These are phyloP conservation scores for Galeopterus variegatus DNA, from an alignment of 2,113 vertebrate species.

Conservation along the genomic window DNA sequence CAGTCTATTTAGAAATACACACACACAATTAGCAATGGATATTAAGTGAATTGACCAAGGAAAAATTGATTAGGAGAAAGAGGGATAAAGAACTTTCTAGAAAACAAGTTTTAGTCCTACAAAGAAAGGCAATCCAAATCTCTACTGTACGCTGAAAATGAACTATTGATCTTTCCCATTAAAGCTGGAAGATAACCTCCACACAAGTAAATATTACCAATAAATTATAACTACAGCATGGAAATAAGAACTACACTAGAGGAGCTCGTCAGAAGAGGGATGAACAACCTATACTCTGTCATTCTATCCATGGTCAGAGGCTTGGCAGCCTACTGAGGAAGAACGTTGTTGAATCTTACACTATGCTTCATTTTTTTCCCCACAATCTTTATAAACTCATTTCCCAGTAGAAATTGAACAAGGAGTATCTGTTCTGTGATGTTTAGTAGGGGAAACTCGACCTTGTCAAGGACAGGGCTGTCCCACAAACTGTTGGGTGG, in stretches of 20 bases:
- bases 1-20: not conserved
- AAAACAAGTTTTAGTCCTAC: not conserved
- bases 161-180: not conserved
- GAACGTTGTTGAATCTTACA: not conserved
- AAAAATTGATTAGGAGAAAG: not conserved
- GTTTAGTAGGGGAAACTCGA: no score
- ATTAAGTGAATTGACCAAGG: not conserved
- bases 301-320: not conserved
- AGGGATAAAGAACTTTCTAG: not conserved
- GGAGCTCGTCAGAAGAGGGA: not conserved
- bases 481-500: not conserved
- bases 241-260: not conserved
- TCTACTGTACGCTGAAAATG: not conserved
- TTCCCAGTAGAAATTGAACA: not conserved
- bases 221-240: no score
- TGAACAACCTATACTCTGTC: not conserved
- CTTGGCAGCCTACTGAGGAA: not conserved
- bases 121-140: not conserved
- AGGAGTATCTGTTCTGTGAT: not conserved
- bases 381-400: not conserved
- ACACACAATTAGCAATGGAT: not conserved
- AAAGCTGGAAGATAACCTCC: no score
- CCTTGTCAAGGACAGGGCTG: not conserved
- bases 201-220: no score
- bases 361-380: not conserved